Evolutionary conservation across 2,113 vertebrate species (phyloP).

Genomic region (Colaptes auratus): DNA sequence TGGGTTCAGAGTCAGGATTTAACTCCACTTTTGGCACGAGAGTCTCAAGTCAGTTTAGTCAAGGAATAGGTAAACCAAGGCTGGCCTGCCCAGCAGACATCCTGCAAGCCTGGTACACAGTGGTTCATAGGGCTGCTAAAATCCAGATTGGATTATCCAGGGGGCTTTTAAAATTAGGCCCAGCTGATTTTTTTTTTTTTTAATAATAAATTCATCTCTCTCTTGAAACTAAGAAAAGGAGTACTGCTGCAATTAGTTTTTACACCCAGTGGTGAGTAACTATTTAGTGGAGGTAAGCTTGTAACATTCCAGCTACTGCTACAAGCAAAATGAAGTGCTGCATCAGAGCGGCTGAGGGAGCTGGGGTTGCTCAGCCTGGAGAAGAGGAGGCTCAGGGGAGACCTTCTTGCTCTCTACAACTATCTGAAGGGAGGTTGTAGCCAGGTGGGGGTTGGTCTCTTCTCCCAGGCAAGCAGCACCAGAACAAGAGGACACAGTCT

Average conservation of each 20-base stretch:
- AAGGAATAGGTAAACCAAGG: neutral
- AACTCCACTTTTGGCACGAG: neutral
- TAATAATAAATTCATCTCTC: neutral
- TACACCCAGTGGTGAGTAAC: neutral
- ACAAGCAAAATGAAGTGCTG: neutral
- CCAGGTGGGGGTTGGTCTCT: too few species aligned
- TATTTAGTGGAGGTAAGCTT: neutral
- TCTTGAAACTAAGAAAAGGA: neutral
- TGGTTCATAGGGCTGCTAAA: neutral
- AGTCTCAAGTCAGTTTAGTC: neutral
- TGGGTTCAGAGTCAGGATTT: neutral
- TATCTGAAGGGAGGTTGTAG: too few species aligned
- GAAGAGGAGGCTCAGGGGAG: too few species aligned
- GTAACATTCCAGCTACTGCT: neutral
- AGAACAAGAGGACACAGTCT: too few species aligned
- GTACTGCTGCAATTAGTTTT: neutral
- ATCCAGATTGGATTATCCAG: neutral
- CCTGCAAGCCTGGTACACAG: rapidly evolving
- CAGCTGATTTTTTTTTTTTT: neutral
- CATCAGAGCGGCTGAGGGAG: too few species aligned
- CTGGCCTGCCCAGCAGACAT: neutral
- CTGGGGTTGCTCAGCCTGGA: too few species aligned
- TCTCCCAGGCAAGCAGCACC: too few species aligned
- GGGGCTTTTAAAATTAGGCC: neutral
- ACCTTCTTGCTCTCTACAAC: too few species aligned